Percentiles rank a stretch among this genome's conserved stretches.
These are phyloP conservation scores for Battus philenor DNA, from an alignment of 1,140 invertebrate species.

Conservation along the genomic window DNA sequence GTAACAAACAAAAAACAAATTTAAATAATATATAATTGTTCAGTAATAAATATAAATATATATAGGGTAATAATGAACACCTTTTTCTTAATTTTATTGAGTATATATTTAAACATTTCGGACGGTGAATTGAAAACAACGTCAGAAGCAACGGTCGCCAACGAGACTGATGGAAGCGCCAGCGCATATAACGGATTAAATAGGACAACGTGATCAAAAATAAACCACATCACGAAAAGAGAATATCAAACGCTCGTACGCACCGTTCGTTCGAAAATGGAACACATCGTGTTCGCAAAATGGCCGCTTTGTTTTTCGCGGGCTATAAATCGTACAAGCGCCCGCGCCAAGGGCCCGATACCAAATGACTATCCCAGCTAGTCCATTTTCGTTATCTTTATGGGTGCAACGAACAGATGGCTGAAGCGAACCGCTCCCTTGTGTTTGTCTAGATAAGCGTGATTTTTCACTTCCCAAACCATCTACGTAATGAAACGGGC, in stretches of 20 bases:
- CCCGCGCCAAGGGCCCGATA: conserved; percentile 48
- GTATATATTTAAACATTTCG: conserved; percentile 70
- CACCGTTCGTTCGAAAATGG: conserved; percentile 69
- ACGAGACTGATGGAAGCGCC: conserved; percentile 65
- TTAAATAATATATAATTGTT: conserved; percentile 18
- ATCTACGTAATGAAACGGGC: conserved; percentile 55
- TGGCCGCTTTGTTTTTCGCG: conserved; percentile 61
- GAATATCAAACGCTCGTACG: conserved; percentile 60
- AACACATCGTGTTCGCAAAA: conserved; percentile 70
- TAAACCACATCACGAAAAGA: conserved; percentile 68
- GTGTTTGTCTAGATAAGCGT: conserved; percentile 65
- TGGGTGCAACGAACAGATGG: conserved; percentile 74
- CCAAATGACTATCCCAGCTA: conserved; percentile 58
- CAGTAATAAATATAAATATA: conserved; percentile 20
- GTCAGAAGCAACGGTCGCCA: conserved; percentile 56
- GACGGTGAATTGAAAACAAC: conserved; percentile 44
- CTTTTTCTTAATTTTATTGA: conserved; percentile 66
- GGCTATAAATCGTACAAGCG: conserved; percentile 44
- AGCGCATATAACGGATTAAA: conserved; percentile 67
- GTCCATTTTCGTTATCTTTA: conserved; percentile 67
- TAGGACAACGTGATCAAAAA: conserved; percentile 73
- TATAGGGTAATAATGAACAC: conserved; percentile 33
- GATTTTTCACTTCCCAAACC: conserved; percentile 72
- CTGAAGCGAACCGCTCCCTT: conserved; percentile 48
- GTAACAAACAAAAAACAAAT: conserved; percentile 54